Conservation (phyloP, 2,888 invertebrate species). For the Melanchra persicariae region DNA sequence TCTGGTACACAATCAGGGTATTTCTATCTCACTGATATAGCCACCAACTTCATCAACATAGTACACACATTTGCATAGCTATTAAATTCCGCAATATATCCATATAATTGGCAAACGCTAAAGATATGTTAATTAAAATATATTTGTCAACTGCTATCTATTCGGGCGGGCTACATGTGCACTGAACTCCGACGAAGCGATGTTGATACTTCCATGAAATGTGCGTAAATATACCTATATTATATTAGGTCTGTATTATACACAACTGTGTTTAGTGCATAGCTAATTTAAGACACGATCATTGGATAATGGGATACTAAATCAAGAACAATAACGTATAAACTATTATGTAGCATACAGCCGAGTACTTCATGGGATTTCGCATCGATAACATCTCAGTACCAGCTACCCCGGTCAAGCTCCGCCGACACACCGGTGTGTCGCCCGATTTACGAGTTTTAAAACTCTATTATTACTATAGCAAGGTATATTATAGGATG, state of each 20-base stretch:
- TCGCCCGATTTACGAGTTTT: too few relatives aligned
- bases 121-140: slow-evolving; percentile 59
- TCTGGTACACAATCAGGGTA: too few relatives aligned
- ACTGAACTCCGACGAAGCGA: slow-evolving; percentile 30
- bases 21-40: background rate
- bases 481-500: too few relatives aligned
- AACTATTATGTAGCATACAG: background rate
- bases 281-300: slow-evolving; percentile 2
- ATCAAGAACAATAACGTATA: background rate
- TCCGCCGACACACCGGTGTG: too few relatives aligned
- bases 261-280: background rate
- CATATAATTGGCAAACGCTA: slow-evolving; percentile 20
- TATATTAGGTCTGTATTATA: background rate
- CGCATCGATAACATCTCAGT: background rate
- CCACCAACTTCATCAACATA: background rate
- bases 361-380: background rate
- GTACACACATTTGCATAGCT: slow-evolving; percentile 13
- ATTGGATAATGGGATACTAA: background rate
- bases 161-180: slow-evolving; percentile 16
- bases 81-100: slow-evolving; percentile 18
- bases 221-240: background rate
- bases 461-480: too few relatives aligned
- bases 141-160: slow-evolving; percentile 58
- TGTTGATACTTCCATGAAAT: background rate
- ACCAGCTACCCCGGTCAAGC: too few relatives aligned